Conservation (phyloP, 1,140 invertebrate genomes). For the Zaprionus taronus region DNA sequence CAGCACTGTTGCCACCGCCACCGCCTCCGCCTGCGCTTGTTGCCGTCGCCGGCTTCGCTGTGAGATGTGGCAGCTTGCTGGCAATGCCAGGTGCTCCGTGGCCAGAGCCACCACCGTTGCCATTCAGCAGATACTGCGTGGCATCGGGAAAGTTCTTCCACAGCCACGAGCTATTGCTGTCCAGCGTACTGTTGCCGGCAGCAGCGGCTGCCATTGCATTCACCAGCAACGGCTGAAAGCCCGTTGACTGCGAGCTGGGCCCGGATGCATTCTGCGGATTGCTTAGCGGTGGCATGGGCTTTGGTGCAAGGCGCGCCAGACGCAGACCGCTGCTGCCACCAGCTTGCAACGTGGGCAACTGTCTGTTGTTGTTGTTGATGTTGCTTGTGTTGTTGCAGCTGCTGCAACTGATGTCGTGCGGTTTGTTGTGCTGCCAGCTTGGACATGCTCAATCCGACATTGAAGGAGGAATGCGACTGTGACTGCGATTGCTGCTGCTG, state of each 20-base stretch:
- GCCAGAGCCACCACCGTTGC: slow-evolving; percentile 41
- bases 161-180: slow-evolving; percentile 71
- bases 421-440: slow-evolving; percentile 53
- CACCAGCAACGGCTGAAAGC: slow-evolving; percentile 25
- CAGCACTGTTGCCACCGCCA: slow-evolving; percentile 23
- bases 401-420: slow-evolving; percentile 48
- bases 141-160: slow-evolving; percentile 81
- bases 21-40: slow-evolving; percentile 21
- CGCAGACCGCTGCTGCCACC: slow-evolving; percentile 20
- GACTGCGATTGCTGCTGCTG: slow-evolving; percentile 34
- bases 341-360: slow-evolving; percentile 50
- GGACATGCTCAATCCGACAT: slow-evolving; percentile 29
- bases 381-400: slow-evolving; percentile 37
- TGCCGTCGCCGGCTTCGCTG: slow-evolving; percentile 64
- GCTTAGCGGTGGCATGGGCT: slow-evolving; percentile 60
- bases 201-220: slow-evolving; percentile 27
- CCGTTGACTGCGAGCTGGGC: slow-evolving; percentile 2
- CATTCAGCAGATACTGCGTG: slow-evolving; percentile 71
- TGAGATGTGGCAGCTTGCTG: slow-evolving; percentile 68
- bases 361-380: slow-evolving; percentile 47
- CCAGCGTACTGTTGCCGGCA: slow-evolving; percentile 33
- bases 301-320: slow-evolving; percentile 54
- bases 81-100: not conserved
- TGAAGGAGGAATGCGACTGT: slow-evolving; percentile 17
- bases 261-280: slow-evolving; percentile 47